Conservation (phyloP, 2,113 vertebrate genomes). For the Nothoprocta pentlandii region DNA sequence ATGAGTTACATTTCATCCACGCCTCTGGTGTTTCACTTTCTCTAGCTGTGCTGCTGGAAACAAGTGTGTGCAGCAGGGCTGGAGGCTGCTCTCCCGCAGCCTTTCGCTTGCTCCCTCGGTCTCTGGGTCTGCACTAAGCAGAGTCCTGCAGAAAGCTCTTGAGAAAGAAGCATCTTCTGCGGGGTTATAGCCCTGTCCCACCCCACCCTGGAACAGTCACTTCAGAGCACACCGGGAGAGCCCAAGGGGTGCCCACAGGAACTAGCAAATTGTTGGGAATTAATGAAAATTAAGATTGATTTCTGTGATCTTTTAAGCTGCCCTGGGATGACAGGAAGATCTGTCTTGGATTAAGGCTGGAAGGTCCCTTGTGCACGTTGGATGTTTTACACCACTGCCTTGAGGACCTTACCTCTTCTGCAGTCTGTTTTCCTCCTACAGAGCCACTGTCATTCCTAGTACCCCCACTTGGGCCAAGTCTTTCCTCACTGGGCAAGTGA, state of each 20-base stretch:
- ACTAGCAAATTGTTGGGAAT: background rate
- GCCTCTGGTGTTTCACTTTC: background rate
- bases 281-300: background rate
- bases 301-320: background rate
- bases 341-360: background rate
- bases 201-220: background rate
- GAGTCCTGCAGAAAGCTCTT: background rate
- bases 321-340: background rate
- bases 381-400: background rate
- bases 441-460: background rate
- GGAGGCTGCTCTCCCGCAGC: background rate
- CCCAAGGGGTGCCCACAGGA: background rate
- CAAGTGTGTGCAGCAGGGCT: background rate
- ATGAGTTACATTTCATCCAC: background rate
- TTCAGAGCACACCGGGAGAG: background rate
- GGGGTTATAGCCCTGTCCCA: background rate
- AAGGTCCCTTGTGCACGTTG: rapidly evolving
- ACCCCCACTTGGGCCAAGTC: background rate
- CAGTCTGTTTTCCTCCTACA: background rate
- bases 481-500: background rate
- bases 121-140: background rate
- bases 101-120: background rate
- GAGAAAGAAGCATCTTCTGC: background rate
- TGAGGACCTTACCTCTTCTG: background rate
- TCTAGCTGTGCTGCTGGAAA: background rate